A percentile compares a stretch with the other conserved stretches of the same genome.
phyloP scores from a whole-genome alignment of 2,797 vertebrate genomes.

The Pterois miles region DNA sequence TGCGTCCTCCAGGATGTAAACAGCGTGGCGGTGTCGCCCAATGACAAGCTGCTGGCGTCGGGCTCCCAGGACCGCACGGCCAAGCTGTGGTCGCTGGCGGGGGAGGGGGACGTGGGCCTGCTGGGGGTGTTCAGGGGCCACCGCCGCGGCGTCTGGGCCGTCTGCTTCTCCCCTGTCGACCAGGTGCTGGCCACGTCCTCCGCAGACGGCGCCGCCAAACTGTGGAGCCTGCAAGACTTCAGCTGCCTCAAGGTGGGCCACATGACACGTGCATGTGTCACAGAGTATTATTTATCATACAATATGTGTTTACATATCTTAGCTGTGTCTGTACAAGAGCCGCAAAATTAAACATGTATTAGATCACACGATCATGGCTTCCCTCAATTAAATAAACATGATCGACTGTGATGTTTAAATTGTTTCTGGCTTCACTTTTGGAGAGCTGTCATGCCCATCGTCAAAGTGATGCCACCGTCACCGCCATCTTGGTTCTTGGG shows the following conservation, averaged over 20 bases:
- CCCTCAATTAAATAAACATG: too few species aligned
- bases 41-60: constrained; percentile 93
- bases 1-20: constrained; percentile 88
- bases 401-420: too few species aligned
- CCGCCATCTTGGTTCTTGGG: too few species aligned
- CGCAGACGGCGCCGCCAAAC: constrained; percentile 90
- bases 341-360: too few species aligned
- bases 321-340: not conserved
- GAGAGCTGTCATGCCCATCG: too few species aligned
- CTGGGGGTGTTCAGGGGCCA: constrained; percentile 92
- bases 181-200: constrained; percentile 94
- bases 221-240: constrained; percentile 95
- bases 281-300: not conserved
- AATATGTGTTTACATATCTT: not conserved
- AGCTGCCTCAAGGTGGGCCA: constrained; percentile 93
- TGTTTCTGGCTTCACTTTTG: too few species aligned
- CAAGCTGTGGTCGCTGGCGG: constrained; percentile 90
- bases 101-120: constrained; percentile 83
- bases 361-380: too few species aligned
- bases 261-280: not conserved
- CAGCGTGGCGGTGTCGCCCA: constrained; percentile 92
- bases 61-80: constrained; percentile 95
- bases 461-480: too few species aligned
- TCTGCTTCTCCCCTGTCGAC: constrained; percentile 95
- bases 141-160: constrained; percentile 92